Base-by-base conservation (phyloP, 1,140 invertebrate genomes). In the Lamellibrachia luymesi region DNA sequence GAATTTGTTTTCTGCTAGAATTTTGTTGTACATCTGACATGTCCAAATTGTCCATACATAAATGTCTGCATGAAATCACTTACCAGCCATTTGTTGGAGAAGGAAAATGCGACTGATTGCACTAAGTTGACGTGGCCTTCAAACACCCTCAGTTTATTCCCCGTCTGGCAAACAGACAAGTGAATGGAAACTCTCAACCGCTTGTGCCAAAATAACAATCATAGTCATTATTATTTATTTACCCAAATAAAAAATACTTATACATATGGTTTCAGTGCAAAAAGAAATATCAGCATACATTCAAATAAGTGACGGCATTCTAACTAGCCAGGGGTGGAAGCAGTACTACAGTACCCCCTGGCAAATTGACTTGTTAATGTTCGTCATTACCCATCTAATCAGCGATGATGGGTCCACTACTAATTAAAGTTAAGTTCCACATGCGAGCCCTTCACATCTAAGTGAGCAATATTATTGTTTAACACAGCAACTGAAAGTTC, bases 31-130 rank as follows among this genome's bases (percentile, higher is more conserved):
- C 25, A 80, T 80, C 25, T 80, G 17, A 22, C 17, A 80, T 22
- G 17, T 22, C 2, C 8, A 80, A 22, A 80, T 80, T 22, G 25
- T 22, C 38, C 38, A 38, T 38, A 17, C n/a, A n/a, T n/a, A n/a
- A n/a, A n/a, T 80, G 64, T 80, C 17, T 22, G 64, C 25, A 80
- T 80, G 17, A 80, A 6, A 22, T 80, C 38, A 95, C 95, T 94
- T 95, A 96, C 95, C 92, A 95, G 91, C 90, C 91, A 94, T 51
- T 94, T 93, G 4, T 94, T 94, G 94, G 94, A 94, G 50, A 91
- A 92, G 64, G 96, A 96, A 90, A 96, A 96, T 64, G 95, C 95
- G 56, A 95, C 92, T 50, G 95, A 95, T 92, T 96, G 96, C 8
- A 96, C 95, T 27, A 96, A 90, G 92, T 94, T 95, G n/a, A 94